Conservation (phyloP, 2,888 invertebrate genomes). For the Gnatocerus cornutus region DNA sequence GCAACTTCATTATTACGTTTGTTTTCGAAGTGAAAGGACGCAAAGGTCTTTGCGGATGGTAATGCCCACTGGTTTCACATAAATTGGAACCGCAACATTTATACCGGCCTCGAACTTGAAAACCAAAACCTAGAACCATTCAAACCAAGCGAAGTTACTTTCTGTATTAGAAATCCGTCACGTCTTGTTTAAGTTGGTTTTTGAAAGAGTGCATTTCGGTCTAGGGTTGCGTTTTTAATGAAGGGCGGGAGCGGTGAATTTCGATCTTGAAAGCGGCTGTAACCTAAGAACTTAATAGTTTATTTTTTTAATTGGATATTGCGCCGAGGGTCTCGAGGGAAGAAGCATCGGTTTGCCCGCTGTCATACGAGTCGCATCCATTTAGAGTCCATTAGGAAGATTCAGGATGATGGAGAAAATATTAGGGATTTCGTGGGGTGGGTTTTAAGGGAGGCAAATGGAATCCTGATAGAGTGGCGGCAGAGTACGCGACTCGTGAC, state of each 20-base stretch:
- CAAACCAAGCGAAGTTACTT: no score
- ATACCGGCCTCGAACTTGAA: background rate
- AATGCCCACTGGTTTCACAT: conserved; percentile 20
- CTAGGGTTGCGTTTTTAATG: background rate
- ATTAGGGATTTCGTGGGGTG: conserved; percentile 62
- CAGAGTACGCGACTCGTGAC: conserved; percentile 62
- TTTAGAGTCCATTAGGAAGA: conserved; percentile 70
- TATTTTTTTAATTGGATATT: conserved; percentile 68
- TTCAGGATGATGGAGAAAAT: conserved; percentile 65
- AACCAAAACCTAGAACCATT: no score
- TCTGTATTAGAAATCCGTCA: no score
- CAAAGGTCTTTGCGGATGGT: conserved; percentile 12
- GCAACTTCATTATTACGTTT: conserved; percentile 21
- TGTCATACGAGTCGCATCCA: conserved; percentile 68
- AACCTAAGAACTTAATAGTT: conserved; percentile 66
- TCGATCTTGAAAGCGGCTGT: conserved; percentile 55
- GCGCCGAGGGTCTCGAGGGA: conserved; percentile 56
- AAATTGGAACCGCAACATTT: conserved; percentile 10
- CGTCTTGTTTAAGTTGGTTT: no score
- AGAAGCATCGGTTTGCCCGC: conserved; percentile 59
- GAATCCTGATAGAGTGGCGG: conserved; percentile 64
- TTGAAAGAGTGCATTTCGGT: conserved; percentile 48
- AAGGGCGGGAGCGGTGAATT: conserved; percentile 19
- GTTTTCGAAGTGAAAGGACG: conserved; percentile 11
- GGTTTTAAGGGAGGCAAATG: conserved; percentile 55